A percentile compares a stretch with the other conserved stretches of the same genome.
Conservation (phyloP, 2,113 vertebrate genomes). For the Cyprinus carpio region DNA sequence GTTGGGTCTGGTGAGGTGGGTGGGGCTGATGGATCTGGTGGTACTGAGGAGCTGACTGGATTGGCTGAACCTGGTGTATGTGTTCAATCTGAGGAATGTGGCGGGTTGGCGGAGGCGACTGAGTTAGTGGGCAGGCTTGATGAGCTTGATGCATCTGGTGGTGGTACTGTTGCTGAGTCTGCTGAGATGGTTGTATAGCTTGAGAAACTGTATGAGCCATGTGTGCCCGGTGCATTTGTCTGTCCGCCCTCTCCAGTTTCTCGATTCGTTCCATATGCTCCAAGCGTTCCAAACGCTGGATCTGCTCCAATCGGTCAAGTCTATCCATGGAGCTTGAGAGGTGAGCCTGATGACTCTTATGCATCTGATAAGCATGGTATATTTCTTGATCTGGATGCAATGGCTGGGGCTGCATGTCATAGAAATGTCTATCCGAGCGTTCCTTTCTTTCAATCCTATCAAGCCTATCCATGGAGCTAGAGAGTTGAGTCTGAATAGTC, state of each 20-base stretch:
- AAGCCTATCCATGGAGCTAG: slow-evolving; percentile 57
- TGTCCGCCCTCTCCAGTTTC: slow-evolving; percentile 43
- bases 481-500: slow-evolving; percentile 48
- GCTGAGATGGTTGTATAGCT: slow-evolving; percentile 34
- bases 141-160: slow-evolving; percentile 68
- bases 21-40: slow-evolving; percentile 73
- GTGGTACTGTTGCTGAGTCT: slow-evolving; percentile 58
- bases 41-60: slow-evolving; percentile 62
- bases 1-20: slow-evolving; percentile 66
- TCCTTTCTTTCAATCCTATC: slow-evolving; percentile 55
- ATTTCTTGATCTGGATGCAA: slow-evolving; percentile 66
- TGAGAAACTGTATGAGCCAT: slow-evolving; percentile 38
- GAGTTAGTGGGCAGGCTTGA: too few relatives aligned
- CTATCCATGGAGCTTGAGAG: slow-evolving; percentile 72
- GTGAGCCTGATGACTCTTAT: slow-evolving; percentile 71
- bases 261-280: slow-evolving; percentile 48
- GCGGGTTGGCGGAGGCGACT: slow-evolving; percentile 62
- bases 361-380: slow-evolving; percentile 67
- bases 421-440: slow-evolving; percentile 42
- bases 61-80: slow-evolving; percentile 69
- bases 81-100: slow-evolving; percentile 75
- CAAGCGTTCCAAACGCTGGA: slow-evolving; percentile 47
- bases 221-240: slow-evolving; percentile 58
- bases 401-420: slow-evolving; percentile 58
- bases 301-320: slow-evolving; percentile 50